Base-by-base conservation (phyloP, 2,797 vertebrate genomes). In the Kryptolebias ocellatus region DNA sequence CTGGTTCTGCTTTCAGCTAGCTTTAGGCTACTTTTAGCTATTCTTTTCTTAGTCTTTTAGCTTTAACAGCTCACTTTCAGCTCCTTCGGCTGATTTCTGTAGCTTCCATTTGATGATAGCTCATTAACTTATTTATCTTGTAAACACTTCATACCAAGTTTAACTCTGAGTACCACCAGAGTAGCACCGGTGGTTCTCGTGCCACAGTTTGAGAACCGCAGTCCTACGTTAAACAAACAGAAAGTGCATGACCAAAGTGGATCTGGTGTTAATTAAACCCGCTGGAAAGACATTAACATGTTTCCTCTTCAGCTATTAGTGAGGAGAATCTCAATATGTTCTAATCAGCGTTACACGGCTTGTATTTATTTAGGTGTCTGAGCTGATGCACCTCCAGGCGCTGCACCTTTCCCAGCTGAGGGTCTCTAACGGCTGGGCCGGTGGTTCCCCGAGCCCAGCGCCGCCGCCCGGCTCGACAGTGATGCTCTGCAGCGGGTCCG, bases 211-310 rank as follows among this genome's bases (percentile, higher is more conserved):
- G 37, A 39, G 37, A 11, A 39, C 37, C 37, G 10, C 8, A 10
- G 78, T 68, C 18, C 17, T 34, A 46, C 63, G 49, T 66, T 74
- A 84, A 76, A 53, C 31, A 64, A 78, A 81, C 69, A 66, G 63
- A 56, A 79, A 72, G 67, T 58, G 61, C 70, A 56, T 39, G 69
- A 60, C 53, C 66, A 42, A 66, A 67, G 66, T 75, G 74, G 67
- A 83, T 85, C 84, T 90, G 85, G 67, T 83, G 79, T 84, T 90
- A 80, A 90, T 92, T 87, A 89, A 39, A 66, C 65, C 71, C 52
- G 5, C 59, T 67, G 73, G 64, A 62, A 70, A 72, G 69, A 83
- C 81, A 82, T 90, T 81, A 87, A 60, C 73, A 65, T 77, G 81
- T 80, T 90, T 88, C 85, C 86, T 77, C 65, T 69, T 57, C 47